Evolutionary conservation across 2,113 vertebrate species (phyloP).

Genomic region (Agapornis roseicollis): DNA sequence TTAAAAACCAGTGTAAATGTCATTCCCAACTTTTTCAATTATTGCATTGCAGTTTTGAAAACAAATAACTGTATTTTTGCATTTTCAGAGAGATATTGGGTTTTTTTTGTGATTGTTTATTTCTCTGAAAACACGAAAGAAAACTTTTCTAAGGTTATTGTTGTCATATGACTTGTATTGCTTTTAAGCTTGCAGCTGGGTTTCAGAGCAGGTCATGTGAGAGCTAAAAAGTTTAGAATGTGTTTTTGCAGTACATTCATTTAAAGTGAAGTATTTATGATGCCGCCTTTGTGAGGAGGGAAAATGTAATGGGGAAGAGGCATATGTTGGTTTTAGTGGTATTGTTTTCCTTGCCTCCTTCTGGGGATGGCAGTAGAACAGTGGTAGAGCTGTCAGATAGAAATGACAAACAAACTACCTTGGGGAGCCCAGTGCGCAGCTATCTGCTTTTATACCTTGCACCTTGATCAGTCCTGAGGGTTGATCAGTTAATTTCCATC

Average conservation of each 20-base stretch:
- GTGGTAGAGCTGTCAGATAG: background rate
- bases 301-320: background rate
- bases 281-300: background rate
- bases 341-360: background rate
- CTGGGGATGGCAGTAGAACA: background rate
- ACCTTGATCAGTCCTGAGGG: background rate
- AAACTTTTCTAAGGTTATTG: background rate
- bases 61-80: background rate
- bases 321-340: background rate
- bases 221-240: background rate
- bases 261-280: background rate
- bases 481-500: background rate
- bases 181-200: background rate
- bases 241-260: background rate
- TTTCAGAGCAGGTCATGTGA: background rate
- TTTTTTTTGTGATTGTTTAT: background rate
- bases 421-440: fast-evolving
- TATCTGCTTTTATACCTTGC: background rate
- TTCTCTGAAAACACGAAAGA: background rate
- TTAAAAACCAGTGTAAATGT: background rate
- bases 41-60: background rate
- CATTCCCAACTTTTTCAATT: fast-evolving
- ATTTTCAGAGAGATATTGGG: background rate
- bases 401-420: background rate
- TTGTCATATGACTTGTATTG: background rate